Percentiles rank a stretch among this genome's conserved stretches.
Evolutionary conservation across 2,113 vertebrate species (phyloP).

Genomic region (Pachyramphus minor): DNA sequence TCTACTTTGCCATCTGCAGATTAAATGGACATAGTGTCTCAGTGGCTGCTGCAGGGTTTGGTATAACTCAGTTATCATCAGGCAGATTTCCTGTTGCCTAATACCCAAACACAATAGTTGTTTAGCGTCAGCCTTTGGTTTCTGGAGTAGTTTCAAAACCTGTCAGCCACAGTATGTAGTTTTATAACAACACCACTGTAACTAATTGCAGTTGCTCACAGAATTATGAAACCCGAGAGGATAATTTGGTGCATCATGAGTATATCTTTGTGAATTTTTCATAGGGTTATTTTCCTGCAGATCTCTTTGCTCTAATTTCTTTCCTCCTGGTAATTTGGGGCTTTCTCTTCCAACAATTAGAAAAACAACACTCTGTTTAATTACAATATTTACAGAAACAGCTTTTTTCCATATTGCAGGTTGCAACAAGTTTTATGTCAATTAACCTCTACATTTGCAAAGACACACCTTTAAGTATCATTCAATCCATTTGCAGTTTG

Average conservation of each 20-base stretch:
- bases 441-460: background rate
- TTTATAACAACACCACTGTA: constrained; percentile 21
- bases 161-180: constrained; percentile 17
- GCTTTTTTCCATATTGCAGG: background rate
- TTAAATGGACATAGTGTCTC: constrained; percentile 68
- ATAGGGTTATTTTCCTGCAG: constrained; percentile 22
- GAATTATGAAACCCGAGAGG: constrained; percentile 32
- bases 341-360: constrained; percentile 43
- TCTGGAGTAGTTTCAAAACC: constrained; percentile 48
- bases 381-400: constrained; percentile 41
- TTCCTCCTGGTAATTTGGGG: constrained; percentile 27
- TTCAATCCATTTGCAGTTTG: background rate
- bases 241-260: constrained; percentile 14
- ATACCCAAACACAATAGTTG: constrained; percentile 63
- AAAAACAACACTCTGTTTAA: constrained; percentile 52
- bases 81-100: constrained; percentile 69
- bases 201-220: background rate
- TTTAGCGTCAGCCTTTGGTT: constrained; percentile 32
- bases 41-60: constrained; percentile 53
- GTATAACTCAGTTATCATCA: constrained; percentile 56
- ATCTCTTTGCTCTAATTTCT: constrained; percentile 35
- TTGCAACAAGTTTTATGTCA: background rate
- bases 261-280: constrained; percentile 38
- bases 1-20: constrained; percentile 70
- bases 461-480: background rate